Percentiles rank a stretch among this genome's conserved stretches.
Evolutionary conservation across 1,140 invertebrate species (phyloP).

Genomic region (Conopomorpha cramerella): DNA sequence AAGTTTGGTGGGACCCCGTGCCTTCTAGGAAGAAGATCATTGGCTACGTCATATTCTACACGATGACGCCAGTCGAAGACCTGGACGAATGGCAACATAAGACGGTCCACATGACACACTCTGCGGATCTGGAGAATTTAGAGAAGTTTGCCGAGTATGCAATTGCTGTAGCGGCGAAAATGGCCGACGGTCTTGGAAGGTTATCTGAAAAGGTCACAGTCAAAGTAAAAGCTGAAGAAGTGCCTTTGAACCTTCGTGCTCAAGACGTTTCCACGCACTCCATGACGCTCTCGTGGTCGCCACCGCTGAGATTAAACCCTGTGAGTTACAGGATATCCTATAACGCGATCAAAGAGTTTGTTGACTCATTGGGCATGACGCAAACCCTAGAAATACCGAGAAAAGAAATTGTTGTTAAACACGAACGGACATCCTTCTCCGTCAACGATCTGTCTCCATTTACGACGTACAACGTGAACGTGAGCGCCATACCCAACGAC

Average conservation of each 20-base stretch:
- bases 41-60: constrained; percentile 94
- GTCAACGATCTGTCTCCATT: constrained; percentile 91
- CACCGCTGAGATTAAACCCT: constrained; percentile 88
- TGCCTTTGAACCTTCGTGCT: constrained; percentile 83
- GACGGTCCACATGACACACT: constrained; percentile 83
- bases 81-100: constrained; percentile 90
- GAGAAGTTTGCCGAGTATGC: constrained; percentile 92
- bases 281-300: constrained; percentile 90
- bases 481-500: constrained; percentile 86
- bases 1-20: constrained; percentile 96
- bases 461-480: constrained; percentile 93
- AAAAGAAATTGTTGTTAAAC: constrained; percentile 72
- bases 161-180: constrained; percentile 86
- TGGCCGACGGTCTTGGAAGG: constrained; percentile 72
- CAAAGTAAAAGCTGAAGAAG: constrained; percentile 89
- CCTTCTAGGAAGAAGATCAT: constrained; percentile 81
- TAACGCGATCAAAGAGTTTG: constrained; percentile 92
- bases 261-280: constrained; percentile 88
- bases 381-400: constrained; percentile 83
- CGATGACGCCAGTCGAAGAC: constrained; percentile 90
- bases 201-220: constrained; percentile 82
- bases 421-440: constrained; percentile 70
- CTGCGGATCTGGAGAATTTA: constrained; percentile 86
- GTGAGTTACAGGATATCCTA: constrained; percentile 90
- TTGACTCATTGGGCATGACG: constrained; percentile 90